Base-by-base conservation (phyloP, 2,113 vertebrate species). In the Mungos mungo region DNA sequence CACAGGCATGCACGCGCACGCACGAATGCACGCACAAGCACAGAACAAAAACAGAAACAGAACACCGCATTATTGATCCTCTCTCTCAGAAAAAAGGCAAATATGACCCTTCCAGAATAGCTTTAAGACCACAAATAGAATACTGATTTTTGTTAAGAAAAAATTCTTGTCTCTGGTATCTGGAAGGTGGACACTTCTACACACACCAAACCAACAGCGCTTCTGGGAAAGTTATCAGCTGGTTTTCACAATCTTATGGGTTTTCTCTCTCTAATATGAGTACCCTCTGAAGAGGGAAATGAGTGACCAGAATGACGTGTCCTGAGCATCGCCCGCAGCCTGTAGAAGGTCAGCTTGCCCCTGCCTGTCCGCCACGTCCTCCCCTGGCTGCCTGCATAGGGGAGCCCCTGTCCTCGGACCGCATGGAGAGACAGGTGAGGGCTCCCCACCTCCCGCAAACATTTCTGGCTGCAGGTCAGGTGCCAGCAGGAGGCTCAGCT, bases 1-100 rank as follows among this genome's bases (percentile, higher is more conserved):
- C 82, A 5, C 74, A 63, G 27, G 9, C 72, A 31, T 13, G 71
- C 93, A 85, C 93, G 82, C 41, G 2, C 27, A 4, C 45, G 47
- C 72, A 66, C 21, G 29, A 57, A 50, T 31, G 47, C 76, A 77
- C 69, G 10, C 85, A 63, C 88, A 79, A 65, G 66, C 92, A 96
- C 87, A 65, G 65, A 93, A 97, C 97, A 97, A 72, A 98, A 95
- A 98, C 97, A 98, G 96, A 98, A 98, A 99, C 98, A 99, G 98
- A 98, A 99, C 97, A 99, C 98, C 95, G 97, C 27, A 97, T 99
- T 98, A 99, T 97, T 99, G 95, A 98, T 85, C 77, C 96, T 94
- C 95, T 47, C 77, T 45, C 90, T 90, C 33, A 8, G 0, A 25
- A 18, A 18, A 10, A 35, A 0, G 21, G 54, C 2, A 21, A 54